Percentiles rank a stretch among this genome's conserved stretches.
Evolutionary conservation across 1,140 invertebrate genomes (phyloP).

Genomic region (Lucilia sericata): DNA sequence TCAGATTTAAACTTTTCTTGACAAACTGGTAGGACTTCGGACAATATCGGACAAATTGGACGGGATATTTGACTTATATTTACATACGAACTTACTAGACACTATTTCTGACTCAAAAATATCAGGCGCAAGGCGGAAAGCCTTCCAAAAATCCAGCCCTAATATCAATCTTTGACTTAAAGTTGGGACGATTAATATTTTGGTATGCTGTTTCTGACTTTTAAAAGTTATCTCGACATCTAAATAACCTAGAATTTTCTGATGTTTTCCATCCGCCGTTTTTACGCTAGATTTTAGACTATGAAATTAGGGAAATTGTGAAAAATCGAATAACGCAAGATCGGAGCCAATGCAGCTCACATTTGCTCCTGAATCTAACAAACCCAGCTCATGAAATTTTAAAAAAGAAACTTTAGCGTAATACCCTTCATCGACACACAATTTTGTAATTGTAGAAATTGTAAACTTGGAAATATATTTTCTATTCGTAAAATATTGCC

Average conservation of each 20-base stretch:
- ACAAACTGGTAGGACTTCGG: slow-evolving; percentile 4
- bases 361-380: neutral
- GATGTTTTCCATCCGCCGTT: neutral
- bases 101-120: too few species aligned
- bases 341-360: neutral
- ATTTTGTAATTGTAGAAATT: neutral
- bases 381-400: neutral
- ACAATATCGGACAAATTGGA: too few species aligned
- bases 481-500: neutral
- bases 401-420: neutral
- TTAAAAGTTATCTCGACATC: too few species aligned
- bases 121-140: slow-evolving; percentile 22
- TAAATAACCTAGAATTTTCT: neutral
- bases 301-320: neutral
- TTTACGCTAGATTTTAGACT: neutral
- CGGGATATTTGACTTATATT: too few species aligned
- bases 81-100: too few species aligned
- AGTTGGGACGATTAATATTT: slow-evolving; percentile 14
- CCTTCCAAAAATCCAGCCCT: slow-evolving; percentile 47
- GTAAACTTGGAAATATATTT: neutral
- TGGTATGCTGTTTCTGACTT: slow-evolving; percentile 14
- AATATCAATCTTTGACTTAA: slow-evolving; percentile 41
- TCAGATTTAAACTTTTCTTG: slow-evolving; percentile 56
- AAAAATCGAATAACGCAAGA: neutral
- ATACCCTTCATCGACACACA: too few species aligned